A percentile compares a stretch with the other conserved stretches of the same genome.
These are phyloP conservation scores for Neodiprion lecontei DNA, from an alignment of 1,140 invertebrate species.

Conservation along the genomic window DNA sequence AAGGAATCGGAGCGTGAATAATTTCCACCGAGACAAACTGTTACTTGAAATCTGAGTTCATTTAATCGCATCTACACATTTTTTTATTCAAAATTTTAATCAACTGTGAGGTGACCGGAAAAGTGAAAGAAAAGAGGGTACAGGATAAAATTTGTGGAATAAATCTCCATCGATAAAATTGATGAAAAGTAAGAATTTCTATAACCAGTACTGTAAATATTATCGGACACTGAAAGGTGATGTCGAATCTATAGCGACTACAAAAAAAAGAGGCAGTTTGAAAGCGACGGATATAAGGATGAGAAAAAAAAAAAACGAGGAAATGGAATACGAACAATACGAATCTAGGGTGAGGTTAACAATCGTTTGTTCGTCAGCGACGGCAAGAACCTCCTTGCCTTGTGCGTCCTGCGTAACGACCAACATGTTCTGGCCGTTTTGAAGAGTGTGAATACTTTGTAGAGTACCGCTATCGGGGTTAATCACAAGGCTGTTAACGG, in stretches of 20 bases:
- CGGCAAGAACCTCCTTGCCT: slow-evolving; percentile 41
- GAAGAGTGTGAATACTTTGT: neutral
- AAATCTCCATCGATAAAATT: no score
- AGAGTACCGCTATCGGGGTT: neutral
- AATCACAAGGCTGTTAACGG: neutral
- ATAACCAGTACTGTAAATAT: no score
- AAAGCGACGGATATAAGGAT: neutral
- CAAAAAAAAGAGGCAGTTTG: neutral
- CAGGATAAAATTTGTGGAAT: no score
- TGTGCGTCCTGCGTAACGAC: slow-evolving; percentile 46
- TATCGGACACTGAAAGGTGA: neutral
- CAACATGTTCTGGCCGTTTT: slow-evolving; percentile 45
- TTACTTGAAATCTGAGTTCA: no score
- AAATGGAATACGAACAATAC: slow-evolving; percentile 48
- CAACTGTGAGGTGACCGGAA: no score
- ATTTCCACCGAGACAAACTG: no score
- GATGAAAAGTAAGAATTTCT: no score
- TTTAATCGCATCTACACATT: no score
- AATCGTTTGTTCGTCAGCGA: slow-evolving; percentile 40
- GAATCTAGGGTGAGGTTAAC: slow-evolving; percentile 42
- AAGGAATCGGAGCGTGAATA: no score
- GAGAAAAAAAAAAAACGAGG: neutral
- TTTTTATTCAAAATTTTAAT: no score
- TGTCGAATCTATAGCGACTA: neutral
- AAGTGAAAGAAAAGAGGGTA: no score